These are phyloP conservation scores for Halcyon leucocephala DNA, from an alignment of 2,797 vertebrate genomes.

Conservation along the genomic window DNA sequence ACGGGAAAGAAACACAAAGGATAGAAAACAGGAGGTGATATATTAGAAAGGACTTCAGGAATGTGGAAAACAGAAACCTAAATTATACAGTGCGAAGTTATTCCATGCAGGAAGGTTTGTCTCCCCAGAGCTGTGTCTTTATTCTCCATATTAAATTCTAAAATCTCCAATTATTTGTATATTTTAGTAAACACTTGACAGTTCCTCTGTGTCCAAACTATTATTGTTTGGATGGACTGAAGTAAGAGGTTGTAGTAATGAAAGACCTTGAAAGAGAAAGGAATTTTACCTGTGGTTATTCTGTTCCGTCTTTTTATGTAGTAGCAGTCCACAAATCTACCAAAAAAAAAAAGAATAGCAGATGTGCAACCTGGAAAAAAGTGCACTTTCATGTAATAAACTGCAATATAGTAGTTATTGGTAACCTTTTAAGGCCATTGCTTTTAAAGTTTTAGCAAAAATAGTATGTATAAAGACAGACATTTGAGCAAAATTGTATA, in stretches of 20 bases:
- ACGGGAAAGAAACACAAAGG: background rate
- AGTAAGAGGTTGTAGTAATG: background rate
- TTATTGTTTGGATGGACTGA: background rate
- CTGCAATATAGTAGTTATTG: background rate
- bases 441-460: background rate
- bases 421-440: background rate
- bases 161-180: background rate
- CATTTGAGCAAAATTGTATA: background rate
- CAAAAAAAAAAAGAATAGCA: background rate
- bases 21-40: background rate
- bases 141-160: background rate
- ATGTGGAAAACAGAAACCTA: background rate
- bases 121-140: background rate
- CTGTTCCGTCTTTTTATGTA: background rate
- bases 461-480: rapidly evolving
- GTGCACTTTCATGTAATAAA: background rate
- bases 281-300: background rate
- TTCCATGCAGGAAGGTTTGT: background rate
- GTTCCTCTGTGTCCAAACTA: background rate
- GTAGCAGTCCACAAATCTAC: background rate
- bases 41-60: background rate
- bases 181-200: background rate
- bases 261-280: background rate
- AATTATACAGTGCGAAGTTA: background rate
- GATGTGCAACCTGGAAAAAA: rapidly evolving